A percentile compares a stretch with the other conserved stretches of the same genome.
These are phyloP conservation scores for Leptoteleia sp. DNA, from an alignment of 1,140 invertebrate genomes.

Conservation along the genomic window DNA sequence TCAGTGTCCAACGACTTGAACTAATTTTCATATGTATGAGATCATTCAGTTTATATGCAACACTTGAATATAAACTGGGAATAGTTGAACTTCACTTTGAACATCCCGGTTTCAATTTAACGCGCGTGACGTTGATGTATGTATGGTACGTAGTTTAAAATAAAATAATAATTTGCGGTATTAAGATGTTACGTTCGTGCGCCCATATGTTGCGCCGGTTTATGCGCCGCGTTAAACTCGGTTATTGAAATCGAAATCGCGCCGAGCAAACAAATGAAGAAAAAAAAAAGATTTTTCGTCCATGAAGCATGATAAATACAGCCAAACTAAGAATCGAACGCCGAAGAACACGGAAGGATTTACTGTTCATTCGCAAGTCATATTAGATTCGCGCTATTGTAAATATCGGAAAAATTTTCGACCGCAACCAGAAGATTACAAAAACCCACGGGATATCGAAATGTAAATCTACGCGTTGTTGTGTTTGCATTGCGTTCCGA, in stretches of 20 bases:
- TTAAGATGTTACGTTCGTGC: slow-evolving; percentile 20
- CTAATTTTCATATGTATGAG: slow-evolving; percentile 56
- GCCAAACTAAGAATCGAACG: slow-evolving; percentile 18
- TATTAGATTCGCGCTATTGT: slow-evolving; percentile 26
- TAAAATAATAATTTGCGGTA: slow-evolving; percentile 29
- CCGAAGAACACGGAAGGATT: slow-evolving; percentile 23
- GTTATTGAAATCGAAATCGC: slow-evolving; percentile 12
- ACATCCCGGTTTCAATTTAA: slow-evolving; percentile 27
- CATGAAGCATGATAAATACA: slow-evolving; percentile 4
- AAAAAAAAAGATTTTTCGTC: slow-evolving; percentile 12
- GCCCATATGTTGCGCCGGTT: not conserved
- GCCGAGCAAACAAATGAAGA: slow-evolving; percentile 1
- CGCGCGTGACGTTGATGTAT: slow-evolving; percentile 14
- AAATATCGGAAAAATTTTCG: slow-evolving; percentile 41
- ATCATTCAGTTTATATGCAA: slow-evolving; percentile 46
- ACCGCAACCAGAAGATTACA: slow-evolving; percentile 42
- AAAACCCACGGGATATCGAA: slow-evolving; percentile 42
- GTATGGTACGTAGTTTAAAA: not conserved
- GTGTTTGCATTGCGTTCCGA: slow-evolving; percentile 29
- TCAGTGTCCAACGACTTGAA: slow-evolving; percentile 32
- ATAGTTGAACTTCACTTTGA: slow-evolving; percentile 43
- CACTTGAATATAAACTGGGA: slow-evolving; percentile 40
- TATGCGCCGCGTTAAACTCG: slow-evolving; percentile 5
- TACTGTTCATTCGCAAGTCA: slow-evolving; percentile 28
- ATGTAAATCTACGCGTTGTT: slow-evolving; percentile 53